Base-by-base conservation (phyloP, 2,888 invertebrate genomes). In the Erebia palarica region DNA sequence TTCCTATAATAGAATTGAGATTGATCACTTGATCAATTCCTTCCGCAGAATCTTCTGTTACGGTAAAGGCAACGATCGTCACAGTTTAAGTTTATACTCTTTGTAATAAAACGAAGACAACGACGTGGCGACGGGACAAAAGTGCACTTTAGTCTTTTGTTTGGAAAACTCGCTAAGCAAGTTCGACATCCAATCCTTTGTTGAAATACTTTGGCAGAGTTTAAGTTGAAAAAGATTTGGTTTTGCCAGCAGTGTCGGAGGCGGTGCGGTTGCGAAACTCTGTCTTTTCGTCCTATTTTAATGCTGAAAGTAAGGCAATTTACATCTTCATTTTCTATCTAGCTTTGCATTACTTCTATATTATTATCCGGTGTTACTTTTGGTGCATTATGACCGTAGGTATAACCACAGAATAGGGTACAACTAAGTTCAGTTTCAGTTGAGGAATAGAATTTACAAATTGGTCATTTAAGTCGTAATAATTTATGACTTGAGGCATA, bases 151-250 rank as follows among this genome's bases (percentile, higher is more conserved):
- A 79, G 83, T 82, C 86, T 88, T 88, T 86, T 87, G 84, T 87
- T 86, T 86, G 82, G 80, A 80, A 86, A 87, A 90, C 84, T 89
- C 79, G 82, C 87, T 86, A 90, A 88, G 86, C 88, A 89, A 90
- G 88, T 91, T 90, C 85, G 87, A 90, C 87, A 87, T 87, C 86
- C 88, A 87, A 87, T 90, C 86, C 90, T 90, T 90, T 90, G 90
- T 87, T 88, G 88, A 87, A 83, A 84, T 86, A 86, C 88, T 89
- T 85, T 82, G 79, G 47, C 36, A 85, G 89, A 89, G 85, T 90
- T 89, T 78, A 74, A 78, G 77, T 79, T 74, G 61, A 73, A 72
- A 67, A 73, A 75, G 72, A 70, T 73, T 70, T 69, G 67, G 67
- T 73, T 71, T 69, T 71, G 71, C 71, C 73, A 71, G 57, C 59